A percentile compares a stretch with the other conserved stretches of the same genome.
Conservation (phyloP, 2,113 vertebrate species). For the Pelecanus crispus region DNA sequence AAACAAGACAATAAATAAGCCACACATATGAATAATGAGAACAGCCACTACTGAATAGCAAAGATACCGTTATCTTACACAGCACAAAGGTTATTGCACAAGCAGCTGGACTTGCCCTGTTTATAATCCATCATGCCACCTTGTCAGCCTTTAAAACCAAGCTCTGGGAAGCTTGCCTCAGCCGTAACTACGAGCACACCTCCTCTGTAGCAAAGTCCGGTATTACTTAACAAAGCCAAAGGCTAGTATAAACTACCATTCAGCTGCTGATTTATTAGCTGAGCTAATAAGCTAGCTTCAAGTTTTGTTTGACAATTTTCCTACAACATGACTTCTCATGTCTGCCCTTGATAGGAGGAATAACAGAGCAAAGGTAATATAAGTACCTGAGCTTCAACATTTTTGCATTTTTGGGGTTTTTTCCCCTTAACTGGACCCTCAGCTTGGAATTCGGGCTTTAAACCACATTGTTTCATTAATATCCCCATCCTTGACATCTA, state of each 20-base stretch:
- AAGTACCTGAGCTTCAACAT: neutral
- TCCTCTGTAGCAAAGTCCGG: neutral
- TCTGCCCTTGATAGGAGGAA: neutral
- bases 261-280: neutral
- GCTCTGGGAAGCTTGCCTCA: neutral
- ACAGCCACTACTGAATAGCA: neutral
- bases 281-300: neutral
- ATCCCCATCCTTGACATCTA: neutral
- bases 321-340: neutral
- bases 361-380: neutral
- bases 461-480: neutral
- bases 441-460: neutral
- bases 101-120: neutral
- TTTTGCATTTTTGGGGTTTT: neutral
- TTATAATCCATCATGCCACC: neutral
- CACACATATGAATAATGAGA: neutral
- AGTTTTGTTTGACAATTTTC: neutral
- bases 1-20: neutral
- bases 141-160: constrained; percentile 21
- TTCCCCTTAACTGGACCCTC: neutral
- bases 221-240: neutral
- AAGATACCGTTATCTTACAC: neutral
- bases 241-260: neutral
- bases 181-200: neutral
- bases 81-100: neutral